Conservation (phyloP, 2,797 vertebrate species). For the Aulostomus chinensis region DNA sequence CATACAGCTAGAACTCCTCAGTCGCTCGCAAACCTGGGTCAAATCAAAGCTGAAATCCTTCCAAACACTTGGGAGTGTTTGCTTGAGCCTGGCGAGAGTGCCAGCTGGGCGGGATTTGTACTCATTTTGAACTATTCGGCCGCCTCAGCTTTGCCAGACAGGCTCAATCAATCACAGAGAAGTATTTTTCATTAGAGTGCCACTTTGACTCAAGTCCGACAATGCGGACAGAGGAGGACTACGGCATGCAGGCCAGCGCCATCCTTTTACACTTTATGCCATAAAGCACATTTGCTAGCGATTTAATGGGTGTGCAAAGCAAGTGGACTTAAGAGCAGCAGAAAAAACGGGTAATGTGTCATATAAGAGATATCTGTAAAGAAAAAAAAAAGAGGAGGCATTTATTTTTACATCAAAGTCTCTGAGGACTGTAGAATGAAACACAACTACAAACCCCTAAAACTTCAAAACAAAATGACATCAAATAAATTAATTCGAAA, state of each 20-base stretch:
- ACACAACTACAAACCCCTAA: slow-evolving; percentile 54
- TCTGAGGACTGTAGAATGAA: slow-evolving; percentile 49
- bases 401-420: slow-evolving; percentile 54
- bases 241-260: slow-evolving; percentile 61
- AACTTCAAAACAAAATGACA: slow-evolving; percentile 49
- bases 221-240: slow-evolving; percentile 49
- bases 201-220: slow-evolving; percentile 58
- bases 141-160: slow-evolving; percentile 55
- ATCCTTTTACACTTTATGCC: slow-evolving; percentile 56
- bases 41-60: slow-evolving; percentile 70
- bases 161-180: slow-evolving; percentile 67
- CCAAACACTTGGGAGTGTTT: slow-evolving; percentile 64
- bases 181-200: slow-evolving; percentile 70
- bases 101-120: slow-evolving; percentile 64
- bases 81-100: slow-evolving; percentile 48
- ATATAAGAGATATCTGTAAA: slow-evolving; percentile 47
- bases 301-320: slow-evolving; percentile 65
- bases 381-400: slow-evolving; percentile 26
- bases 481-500: slow-evolving; percentile 71
- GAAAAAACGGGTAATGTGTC: slow-evolving; percentile 50
- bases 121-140: slow-evolving; percentile 41
- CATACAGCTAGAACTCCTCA: slow-evolving; percentile 62
- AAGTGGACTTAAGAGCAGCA: slow-evolving; percentile 56
- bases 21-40: slow-evolving; percentile 63
- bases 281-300: slow-evolving; percentile 52